Base-by-base conservation (phyloP, 2,797 vertebrate species). In the Diplodus puntazzo region DNA sequence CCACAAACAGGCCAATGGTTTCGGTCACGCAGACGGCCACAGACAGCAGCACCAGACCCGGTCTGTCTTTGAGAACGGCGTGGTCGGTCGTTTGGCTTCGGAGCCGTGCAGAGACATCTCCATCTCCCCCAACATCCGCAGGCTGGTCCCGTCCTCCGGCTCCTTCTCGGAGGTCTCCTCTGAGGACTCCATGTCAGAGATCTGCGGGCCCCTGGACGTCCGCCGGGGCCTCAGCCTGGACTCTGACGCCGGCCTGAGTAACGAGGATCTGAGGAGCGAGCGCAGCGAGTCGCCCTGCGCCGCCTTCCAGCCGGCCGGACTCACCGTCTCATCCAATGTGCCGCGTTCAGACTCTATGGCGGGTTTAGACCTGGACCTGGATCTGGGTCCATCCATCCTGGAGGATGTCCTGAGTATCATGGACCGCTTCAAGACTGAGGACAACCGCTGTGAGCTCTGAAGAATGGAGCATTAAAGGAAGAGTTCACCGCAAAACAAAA, bases 371-470 rank as follows among this genome's bases (percentile, higher is more conserved):
- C 92, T 97, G 34, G 8, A 39, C 8, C 39, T 39, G 77, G 96
- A 97, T 34, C 89, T 97, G 74, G 96, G 96, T n/a, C 96, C 96
- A 0, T 97, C 96, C 73, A 96, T 97, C 77, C 83, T 97, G 87
- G 96, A 97, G 57, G 96, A 97, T 3, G 94, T 97, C 58, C 89
- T 97, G 53, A 88, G 93, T 21, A 97, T 97, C 90, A 97, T 97
- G 96, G 96, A 97, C 86, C 95, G 94, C 69, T 97, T 96, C 90
- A 96, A 95, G 89, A 80, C 67, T 0, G 70, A 82, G 46, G 93
- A 94, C 67, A 58, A 94, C 77, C 90, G 89, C 80, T 95, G 92
- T 21, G 94, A 95, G 89, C 88, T 95, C 76, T 95, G 90, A 95
- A 57, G 14, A 17, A 45, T 0, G 20, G 16, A 62, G 10, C 39